Conservation (phyloP, 2,797 vertebrate species). For the Semaprochilodus insignis region DNA sequence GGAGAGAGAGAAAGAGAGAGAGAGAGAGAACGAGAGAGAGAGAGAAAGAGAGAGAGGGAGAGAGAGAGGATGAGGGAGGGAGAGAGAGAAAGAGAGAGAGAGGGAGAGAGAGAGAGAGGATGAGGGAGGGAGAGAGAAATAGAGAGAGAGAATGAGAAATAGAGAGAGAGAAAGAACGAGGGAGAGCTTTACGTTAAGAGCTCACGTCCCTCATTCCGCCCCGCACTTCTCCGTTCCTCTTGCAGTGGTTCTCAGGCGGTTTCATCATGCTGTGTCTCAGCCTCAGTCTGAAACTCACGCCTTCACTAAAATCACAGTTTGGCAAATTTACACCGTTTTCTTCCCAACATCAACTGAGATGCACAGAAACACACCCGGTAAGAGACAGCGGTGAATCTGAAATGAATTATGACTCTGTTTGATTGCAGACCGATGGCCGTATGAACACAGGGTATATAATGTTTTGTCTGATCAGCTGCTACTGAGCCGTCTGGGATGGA, state of each 20-base stretch:
- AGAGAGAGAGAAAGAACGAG: no score
- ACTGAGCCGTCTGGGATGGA: no score
- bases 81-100: background rate
- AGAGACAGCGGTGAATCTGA: no score
- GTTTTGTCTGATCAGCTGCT: no score
- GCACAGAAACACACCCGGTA: background rate
- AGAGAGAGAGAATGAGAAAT: background rate
- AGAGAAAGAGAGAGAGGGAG: no score
- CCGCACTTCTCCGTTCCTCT: background rate
- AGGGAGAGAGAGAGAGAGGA: background rate
- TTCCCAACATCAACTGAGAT: background rate
- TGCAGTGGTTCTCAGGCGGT: conserved; percentile 18
- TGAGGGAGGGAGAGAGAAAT: background rate
- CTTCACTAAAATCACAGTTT: conserved; percentile 11
- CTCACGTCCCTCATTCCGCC: background rate
- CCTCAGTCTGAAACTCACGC: conserved; percentile 17
- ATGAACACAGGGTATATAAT: no score
- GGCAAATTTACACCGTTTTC: background rate
- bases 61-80: background rate
- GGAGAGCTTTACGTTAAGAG: background rate
- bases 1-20: no score
- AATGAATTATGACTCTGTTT: no score
- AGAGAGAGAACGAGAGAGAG: no score
- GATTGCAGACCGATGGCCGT: no score
- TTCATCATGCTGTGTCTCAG: conserved; percentile 39